A percentile compares a stretch with the other conserved stretches of the same genome.
These are phyloP conservation scores for Brachionus sp. DNA, from an alignment of 1,140 invertebrate genomes.

Conservation along the genomic window DNA sequence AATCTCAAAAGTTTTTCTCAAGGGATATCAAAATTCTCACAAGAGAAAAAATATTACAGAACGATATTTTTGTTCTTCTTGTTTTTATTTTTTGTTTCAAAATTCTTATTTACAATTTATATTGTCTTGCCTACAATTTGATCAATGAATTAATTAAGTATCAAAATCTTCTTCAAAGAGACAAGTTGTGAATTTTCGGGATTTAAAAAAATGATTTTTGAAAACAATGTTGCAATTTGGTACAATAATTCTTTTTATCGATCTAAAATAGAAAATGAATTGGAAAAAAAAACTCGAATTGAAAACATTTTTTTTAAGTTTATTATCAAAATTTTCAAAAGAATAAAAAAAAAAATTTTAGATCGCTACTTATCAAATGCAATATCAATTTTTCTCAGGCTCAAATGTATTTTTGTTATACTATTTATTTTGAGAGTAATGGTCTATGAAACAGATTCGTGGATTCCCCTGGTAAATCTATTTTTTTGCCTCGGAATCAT, in stretches of 20 bases:
- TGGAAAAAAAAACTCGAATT: not conserved
- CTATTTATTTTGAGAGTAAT: not conserved
- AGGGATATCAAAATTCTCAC: too few species aligned
- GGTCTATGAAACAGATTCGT: slow-evolving; percentile 28
- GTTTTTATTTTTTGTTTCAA: too few species aligned
- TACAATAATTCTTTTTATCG: not conserved
- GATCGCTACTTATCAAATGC: not conserved
- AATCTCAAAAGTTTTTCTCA: too few species aligned
- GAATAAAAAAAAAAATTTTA: not conserved
- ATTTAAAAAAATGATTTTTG: not conserved
- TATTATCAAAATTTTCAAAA: not conserved
- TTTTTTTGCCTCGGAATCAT: slow-evolving; percentile 7
- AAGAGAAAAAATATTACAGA: too few species aligned
- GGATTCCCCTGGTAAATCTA: slow-evolving; percentile 8
- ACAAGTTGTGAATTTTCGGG: too few species aligned
- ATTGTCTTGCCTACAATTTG: too few species aligned
- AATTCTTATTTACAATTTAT: too few species aligned
- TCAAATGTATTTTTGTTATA: not conserved
- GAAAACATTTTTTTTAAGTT: not conserved
- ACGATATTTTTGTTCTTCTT: too few species aligned
- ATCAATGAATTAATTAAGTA: too few species aligned
- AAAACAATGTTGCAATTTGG: slow-evolving; percentile 2
- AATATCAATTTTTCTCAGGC: not conserved
- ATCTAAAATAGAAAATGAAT: not conserved
- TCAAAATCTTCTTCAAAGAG: too few species aligned